A percentile compares a stretch with the other conserved stretches of the same genome.
Conservation (phyloP, 1,140 invertebrate species). For the Macrobrachium rosenbergii region DNA sequence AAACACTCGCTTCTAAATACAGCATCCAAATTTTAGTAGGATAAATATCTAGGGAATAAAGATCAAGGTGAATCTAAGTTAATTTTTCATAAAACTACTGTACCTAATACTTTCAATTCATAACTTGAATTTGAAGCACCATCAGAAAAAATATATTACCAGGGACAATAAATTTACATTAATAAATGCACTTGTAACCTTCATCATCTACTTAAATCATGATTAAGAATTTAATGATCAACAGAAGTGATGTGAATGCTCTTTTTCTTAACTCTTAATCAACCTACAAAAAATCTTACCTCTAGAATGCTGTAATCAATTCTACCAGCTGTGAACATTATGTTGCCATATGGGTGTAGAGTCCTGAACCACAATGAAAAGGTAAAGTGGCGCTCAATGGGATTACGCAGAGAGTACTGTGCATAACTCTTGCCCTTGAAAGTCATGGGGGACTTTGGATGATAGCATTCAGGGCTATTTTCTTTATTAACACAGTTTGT, state of each 20-base stretch:
- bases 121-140: too few relatives aligned
- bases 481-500: constrained; percentile 76
- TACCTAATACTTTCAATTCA: too few relatives aligned
- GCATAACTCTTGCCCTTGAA: constrained; percentile 89
- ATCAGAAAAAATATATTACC: background rate
- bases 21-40: too few relatives aligned
- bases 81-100: too few relatives aligned
- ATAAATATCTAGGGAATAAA: too few relatives aligned
- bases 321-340: constrained; percentile 88
- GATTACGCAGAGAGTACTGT: constrained; percentile 78
- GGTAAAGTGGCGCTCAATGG: constrained; percentile 84
- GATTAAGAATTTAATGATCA: too few relatives aligned
- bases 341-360: constrained; percentile 84
- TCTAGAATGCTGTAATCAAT: constrained; percentile 92
- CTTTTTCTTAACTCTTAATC: background rate
- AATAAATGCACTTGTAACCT: too few relatives aligned
- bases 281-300: constrained; percentile 70
- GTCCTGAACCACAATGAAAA: constrained; percentile 87
- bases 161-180: background rate
- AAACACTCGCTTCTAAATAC: too few relatives aligned
- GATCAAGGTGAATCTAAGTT: too few relatives aligned
- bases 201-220: too few relatives aligned
- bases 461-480: constrained; percentile 75
- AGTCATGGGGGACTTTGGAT: constrained; percentile 80
- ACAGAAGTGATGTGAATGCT: too few relatives aligned